Conservation (phyloP, 2,797 vertebrate species). For the Yasuhikotakia modesta region DNA sequence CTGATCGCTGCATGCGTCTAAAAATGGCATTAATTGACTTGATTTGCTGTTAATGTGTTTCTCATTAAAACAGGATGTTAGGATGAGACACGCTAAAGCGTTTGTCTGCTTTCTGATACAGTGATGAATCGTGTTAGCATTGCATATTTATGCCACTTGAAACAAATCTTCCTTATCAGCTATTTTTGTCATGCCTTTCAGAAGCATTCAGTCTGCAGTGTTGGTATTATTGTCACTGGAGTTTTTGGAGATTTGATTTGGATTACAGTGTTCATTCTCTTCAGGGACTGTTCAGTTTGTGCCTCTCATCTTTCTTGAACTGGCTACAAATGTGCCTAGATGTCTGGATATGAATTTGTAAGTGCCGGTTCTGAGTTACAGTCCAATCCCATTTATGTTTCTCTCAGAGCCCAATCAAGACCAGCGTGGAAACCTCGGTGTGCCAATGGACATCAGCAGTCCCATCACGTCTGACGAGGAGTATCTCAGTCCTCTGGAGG, state of each 20-base stretch:
- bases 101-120: too few species aligned
- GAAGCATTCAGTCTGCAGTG: conserved; percentile 19
- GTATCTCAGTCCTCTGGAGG: conserved; percentile 95
- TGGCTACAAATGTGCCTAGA: not conserved
- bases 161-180: too few species aligned
- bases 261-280: conserved; percentile 22
- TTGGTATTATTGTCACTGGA: conserved; percentile 21
- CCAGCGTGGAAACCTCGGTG: conserved; percentile 71
- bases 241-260: conserved; percentile 24
- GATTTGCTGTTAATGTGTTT: not conserved
- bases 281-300: conserved; percentile 26
- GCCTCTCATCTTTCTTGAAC: conserved; percentile 6
- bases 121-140: not conserved
- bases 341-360: not conserved
- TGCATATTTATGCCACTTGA: too few species aligned
- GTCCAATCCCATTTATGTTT: conserved; percentile 19
- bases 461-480: conserved; percentile 97
- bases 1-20: not conserved
- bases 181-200: conserved; percentile 8
- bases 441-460: conserved; percentile 82
- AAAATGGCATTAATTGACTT: not conserved
- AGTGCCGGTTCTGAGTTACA: not conserved
- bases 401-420: conserved; percentile 75
- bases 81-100: not conserved
- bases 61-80: not conserved